phyloP scores from a whole-genome alignment of 64 coral and sea anemone species.

The Dendronephthya gigantea region DNA sequence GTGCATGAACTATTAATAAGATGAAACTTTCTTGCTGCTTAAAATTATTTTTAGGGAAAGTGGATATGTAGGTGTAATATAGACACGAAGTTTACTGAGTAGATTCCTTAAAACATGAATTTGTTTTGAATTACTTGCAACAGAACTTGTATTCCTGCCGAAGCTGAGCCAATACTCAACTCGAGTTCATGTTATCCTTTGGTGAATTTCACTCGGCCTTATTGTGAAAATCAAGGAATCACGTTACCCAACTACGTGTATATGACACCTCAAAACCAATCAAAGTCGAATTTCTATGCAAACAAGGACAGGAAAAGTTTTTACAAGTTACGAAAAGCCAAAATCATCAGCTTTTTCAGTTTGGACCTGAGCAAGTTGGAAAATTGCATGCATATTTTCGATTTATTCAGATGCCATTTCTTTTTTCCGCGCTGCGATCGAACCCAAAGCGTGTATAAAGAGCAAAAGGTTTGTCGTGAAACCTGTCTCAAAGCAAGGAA shows the following conservation, averaged over 20 bases:
- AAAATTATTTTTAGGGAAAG: too few species aligned
- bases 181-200: not conserved
- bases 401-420: not conserved
- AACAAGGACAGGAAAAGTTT: not conserved
- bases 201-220: not conserved
- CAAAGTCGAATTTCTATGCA: not conserved
- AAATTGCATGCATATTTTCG: not conserved
- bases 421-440: not conserved
- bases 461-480: not conserved
- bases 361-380: not conserved
- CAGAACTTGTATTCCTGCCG: not conserved
- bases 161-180: not conserved
- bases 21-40: too few species aligned
- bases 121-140: too few species aligned
- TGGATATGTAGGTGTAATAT: too few species aligned
- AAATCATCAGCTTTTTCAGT: not conserved
- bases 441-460: not conserved
- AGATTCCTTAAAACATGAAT: too few species aligned
- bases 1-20: too few species aligned
- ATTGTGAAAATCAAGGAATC: not conserved
- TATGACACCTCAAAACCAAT: not conserved
- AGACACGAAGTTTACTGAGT: too few species aligned
- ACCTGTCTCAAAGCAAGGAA: not conserved
- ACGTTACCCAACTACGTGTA: not conserved
- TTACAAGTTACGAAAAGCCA: not conserved